A percentile compares a stretch with the other conserved stretches of the same genome.
phyloP scores from a whole-genome alignment of 2,797 vertebrate species.

The Sebastes kiyomatsui region DNA sequence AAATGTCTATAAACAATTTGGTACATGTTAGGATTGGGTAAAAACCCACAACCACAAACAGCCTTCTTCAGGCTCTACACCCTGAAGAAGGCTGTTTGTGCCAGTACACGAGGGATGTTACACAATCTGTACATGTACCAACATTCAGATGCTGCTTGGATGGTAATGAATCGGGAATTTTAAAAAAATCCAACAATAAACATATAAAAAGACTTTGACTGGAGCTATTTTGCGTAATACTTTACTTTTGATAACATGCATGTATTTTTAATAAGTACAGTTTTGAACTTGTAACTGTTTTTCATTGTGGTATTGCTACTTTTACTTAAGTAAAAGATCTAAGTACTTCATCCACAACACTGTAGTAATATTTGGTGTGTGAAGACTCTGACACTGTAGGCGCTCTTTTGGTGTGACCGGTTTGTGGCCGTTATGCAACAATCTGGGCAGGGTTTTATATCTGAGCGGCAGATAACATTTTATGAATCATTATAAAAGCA shows the following conservation, averaged over 20 bases:
- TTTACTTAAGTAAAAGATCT: no score
- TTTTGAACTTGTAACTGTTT: background rate
- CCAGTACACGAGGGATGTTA: rapidly evolving
- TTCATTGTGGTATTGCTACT: no score
- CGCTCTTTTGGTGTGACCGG: background rate
- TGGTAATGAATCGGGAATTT: background rate
- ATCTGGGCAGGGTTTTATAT: conserved; percentile 8
- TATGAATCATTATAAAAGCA: background rate
- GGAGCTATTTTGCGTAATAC: background rate
- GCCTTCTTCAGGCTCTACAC: no score
- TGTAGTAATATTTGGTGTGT: background rate
- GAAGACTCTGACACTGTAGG: background rate
- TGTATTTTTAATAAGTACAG: background rate
- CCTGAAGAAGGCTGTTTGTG: no score
- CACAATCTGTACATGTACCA: no score
- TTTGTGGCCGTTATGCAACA: background rate
- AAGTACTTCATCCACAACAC: no score
- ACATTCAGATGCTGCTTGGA: background rate
- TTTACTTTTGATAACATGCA: background rate
- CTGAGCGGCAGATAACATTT: conserved; percentile 21
- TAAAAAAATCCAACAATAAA: background rate
- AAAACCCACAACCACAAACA: no score
- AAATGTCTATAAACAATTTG: no score
- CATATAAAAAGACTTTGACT: background rate
- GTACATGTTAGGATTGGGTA: no score